These are phyloP conservation scores for Troilus luridus DNA, from an alignment of 2,888 invertebrate species.

Conservation along the genomic window DNA sequence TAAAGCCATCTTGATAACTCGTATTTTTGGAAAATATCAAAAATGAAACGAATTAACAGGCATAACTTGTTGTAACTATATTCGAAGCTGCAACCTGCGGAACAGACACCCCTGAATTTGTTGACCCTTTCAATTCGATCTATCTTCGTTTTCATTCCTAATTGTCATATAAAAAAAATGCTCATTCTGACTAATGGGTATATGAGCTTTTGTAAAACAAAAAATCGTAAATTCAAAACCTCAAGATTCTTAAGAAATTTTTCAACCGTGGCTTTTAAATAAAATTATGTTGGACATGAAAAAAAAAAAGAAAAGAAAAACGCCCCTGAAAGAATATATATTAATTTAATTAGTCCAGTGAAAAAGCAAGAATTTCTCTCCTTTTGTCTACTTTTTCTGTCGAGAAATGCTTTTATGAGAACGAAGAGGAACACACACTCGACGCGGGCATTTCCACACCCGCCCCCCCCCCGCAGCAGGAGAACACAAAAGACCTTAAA, in stretches of 20 bases:
- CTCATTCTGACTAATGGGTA: too few relatives aligned
- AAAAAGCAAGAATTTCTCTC: slow-evolving; percentile 6
- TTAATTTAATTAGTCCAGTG: slow-evolving; percentile 1
- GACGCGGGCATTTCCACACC: background rate
- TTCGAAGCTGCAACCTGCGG: too few relatives aligned
- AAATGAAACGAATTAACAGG: too few relatives aligned
- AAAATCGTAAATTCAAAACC: background rate
- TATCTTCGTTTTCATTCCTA: too few relatives aligned
- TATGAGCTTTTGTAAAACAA: background rate
- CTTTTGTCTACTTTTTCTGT: background rate
- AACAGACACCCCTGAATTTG: too few relatives aligned
- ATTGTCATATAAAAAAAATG: too few relatives aligned
- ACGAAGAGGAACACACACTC: background rate
- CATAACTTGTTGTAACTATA: too few relatives aligned
- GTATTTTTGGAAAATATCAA: too few relatives aligned
- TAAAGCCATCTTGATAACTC: too few relatives aligned
- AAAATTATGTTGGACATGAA: background rate
- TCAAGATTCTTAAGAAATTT: background rate
- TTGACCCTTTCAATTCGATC: too few relatives aligned
- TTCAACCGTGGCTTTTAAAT: background rate
- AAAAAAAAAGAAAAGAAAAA: background rate
- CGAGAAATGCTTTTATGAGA: slow-evolving; percentile 15
- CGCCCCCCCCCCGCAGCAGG: background rate
- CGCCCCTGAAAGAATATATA: background rate
- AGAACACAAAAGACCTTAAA: slow-evolving; percentile 2